A percentile compares a stretch with the other conserved stretches of the same genome.
These are phyloP conservation scores for Acanthopagrus latus DNA, from an alignment of 2,797 vertebrate genomes.

Conservation along the genomic window DNA sequence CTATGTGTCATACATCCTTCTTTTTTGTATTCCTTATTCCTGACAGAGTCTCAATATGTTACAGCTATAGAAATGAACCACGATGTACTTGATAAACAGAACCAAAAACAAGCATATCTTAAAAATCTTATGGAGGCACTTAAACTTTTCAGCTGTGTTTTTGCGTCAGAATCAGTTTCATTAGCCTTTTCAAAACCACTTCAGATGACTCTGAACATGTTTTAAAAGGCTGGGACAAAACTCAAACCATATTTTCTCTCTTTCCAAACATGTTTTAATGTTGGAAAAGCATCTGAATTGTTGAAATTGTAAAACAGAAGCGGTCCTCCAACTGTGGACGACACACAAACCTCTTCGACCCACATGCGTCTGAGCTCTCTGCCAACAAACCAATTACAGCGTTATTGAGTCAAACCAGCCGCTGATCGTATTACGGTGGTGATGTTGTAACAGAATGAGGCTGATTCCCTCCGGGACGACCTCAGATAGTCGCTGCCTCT, in stretches of 20 bases:
- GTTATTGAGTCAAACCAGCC: constrained; percentile 42
- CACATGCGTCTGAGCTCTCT: constrained; percentile 10
- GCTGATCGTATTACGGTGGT: constrained; percentile 41
- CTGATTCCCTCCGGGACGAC: neutral
- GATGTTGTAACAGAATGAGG: neutral
- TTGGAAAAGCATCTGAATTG: neutral
- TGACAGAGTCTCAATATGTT: neutral
- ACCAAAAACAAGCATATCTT: neutral
- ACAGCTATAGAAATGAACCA: neutral
- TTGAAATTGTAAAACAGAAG: neutral
- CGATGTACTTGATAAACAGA: neutral
- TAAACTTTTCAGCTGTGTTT: neutral
- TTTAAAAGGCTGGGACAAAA: neutral
- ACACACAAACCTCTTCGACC: constrained; percentile 10
- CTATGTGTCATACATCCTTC: neutral
- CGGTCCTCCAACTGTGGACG: neutral
- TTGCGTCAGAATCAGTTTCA: neutral
- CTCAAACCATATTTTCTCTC: neutral
- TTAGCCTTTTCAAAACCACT: neutral
- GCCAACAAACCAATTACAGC: constrained; percentile 31
- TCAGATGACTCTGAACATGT: neutral
- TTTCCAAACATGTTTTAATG: neutral
- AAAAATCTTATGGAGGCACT: neutral
- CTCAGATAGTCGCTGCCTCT: neutral
- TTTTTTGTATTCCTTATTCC: neutral